Evolutionary conservation across 2,888 invertebrate genomes (phyloP).

Genomic region (Elaeidobius kamerunicus): DNA sequence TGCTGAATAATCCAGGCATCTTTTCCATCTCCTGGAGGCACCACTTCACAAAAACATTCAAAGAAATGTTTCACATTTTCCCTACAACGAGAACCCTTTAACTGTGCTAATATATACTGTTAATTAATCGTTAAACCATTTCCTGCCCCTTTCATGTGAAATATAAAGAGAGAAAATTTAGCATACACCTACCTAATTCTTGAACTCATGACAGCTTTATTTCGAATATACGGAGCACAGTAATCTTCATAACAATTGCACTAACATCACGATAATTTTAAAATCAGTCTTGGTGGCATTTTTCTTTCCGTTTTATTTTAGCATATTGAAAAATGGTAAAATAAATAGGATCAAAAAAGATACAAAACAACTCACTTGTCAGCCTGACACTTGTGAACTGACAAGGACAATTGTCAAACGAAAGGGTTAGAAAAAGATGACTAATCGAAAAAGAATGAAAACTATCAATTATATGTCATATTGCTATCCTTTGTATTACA

Average conservation of each 20-base stretch:
- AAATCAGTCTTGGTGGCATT: slow-evolving; percentile 26
- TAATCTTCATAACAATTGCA: slow-evolving; percentile 10
- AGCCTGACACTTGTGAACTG: slow-evolving; percentile 22
- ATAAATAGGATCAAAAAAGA: slow-evolving; percentile 17
- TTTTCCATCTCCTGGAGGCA: slow-evolving; percentile 61
- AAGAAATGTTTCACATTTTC: slow-evolving; percentile 76
- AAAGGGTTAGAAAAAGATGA: slow-evolving; percentile 26
- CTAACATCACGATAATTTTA: slow-evolving; percentile 15
- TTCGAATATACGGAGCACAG: slow-evolving; percentile 1
- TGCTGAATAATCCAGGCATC: slow-evolving; percentile 74
- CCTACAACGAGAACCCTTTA: slow-evolving; percentile 51
- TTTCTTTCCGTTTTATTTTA: slow-evolving; percentile 16
- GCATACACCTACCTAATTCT: slow-evolving; percentile 50
- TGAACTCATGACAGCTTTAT: slow-evolving; percentile 49
- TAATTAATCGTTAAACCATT: background rate
- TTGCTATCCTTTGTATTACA: no score
- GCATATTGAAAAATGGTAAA: slow-evolving; percentile 20
- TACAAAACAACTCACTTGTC: slow-evolving; percentile 15
- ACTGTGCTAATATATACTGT: background rate
- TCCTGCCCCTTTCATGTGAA: background rate
- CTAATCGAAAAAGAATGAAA: slow-evolving; percentile 8
- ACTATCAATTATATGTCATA: no score
- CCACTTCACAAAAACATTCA: slow-evolving; percentile 82
- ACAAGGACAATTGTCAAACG: slow-evolving; percentile 9
- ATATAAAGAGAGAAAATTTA: slow-evolving; percentile 10